Evolutionary conservation across 2,113 vertebrate species (phyloP), one percentile per base, ranked within the genome.

Genomic region (Phoenicopterus ruber): DNA sequence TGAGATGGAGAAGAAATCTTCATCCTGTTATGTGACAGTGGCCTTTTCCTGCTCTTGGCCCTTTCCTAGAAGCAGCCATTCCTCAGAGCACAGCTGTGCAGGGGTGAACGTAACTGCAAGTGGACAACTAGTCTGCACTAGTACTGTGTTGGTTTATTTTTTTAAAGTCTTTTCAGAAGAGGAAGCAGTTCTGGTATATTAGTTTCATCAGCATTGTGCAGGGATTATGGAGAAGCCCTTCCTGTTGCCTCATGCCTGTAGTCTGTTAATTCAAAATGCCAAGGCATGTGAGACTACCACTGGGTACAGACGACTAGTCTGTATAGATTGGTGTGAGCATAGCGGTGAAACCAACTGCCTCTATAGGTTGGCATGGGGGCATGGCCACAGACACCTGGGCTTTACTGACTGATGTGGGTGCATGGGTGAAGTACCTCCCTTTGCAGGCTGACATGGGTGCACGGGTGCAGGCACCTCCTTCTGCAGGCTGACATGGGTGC

Each of bases 291-390:
- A 47, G 40, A 49, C 14, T 22, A 2, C 59, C 17, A 0, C 4
- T 1, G 44, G 63, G 40, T 4, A 14, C 40, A 19, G 47, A 4
- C 29, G 29, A 4, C 17, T 2, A 3, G 22, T 9, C 50, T 20
- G n/a, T 36, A 9, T 1, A 16, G 66, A 1, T 0, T 2, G 38
- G 7, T n/a, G 36, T 6, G 26, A 36, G 8, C 9, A 4, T 0
- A 22, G 11, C 11, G 5, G 2, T 13, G 38, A 26, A 12, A 24
- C 11, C 20, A 8, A 5, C 62, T 2, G 69, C 63, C 12, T 29
- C 4, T 17, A 9, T 1, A 8, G 28, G n/a, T 2, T 26, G 67
- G 9, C 7, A 11, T 4, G 7, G 38, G 11, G 14, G 10, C 16
- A 21, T 0, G 9, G 34, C 18, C 36, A 18, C 7, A 5, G 36